Base-by-base conservation (phyloP, 2,888 invertebrate species). In the Pseudanteris insignis region DNA sequence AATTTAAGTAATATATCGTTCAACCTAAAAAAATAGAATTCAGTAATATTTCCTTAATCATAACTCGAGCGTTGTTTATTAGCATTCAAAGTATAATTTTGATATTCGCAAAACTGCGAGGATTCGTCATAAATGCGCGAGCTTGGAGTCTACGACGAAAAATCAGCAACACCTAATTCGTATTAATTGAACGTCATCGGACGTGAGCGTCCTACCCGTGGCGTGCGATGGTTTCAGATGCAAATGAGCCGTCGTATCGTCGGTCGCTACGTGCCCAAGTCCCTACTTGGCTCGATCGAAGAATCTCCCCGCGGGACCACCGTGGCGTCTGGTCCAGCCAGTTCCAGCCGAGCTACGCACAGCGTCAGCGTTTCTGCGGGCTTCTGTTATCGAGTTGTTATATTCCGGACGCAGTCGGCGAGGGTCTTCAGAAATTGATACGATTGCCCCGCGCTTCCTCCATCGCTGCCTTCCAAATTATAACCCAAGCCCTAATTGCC, bases 221-320 rank as follows among this genome's bases (percentile, higher is more conserved):
- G 47, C 59, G 60, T 60, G 62, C 46, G 50, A 32, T 33, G 47
- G 65, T 62, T 63, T 59, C 59, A 63, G 67, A 67, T 70, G 72
- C 70, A 72, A 72, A 73, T 71, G 72, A 73, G 69, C 68, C 69
- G 66, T 69, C 70, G 66, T 57, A 55, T 64, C 67, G 68, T 69
- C 68, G 50, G 54, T 6, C 18, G 18, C 4, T 18, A 18, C 18
- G 18, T 30, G 24, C 40, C 40, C 18, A 14, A 25, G 47, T 34
- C 47, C 47, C 34, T 30, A 32, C 51, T 44, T 33, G 34, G 8
- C 54, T 38, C 43, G 57, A 50, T 51, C 55, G 57, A 51, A 48
- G 63, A 58, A 48, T 53, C 48, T 47, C 58, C 55, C 44, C 12
- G 63, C 58, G 53, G 48, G 58, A 61, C 50, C 53, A 51, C 51